Evolutionary conservation across 2,113 vertebrate species (phyloP).

Genomic region (Mesoclemmys tuberculata): DNA sequence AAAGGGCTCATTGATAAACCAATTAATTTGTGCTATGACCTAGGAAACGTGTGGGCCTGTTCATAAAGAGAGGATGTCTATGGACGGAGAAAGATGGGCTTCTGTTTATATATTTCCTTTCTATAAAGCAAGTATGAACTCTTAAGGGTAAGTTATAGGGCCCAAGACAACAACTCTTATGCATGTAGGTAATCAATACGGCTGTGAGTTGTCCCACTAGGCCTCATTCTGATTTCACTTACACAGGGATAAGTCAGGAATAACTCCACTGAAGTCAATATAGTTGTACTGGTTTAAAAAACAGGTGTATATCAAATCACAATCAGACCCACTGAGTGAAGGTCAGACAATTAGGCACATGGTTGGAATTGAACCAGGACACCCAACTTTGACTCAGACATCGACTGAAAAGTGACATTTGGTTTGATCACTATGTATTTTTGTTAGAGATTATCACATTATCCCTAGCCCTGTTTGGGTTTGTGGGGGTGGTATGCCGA

Average conservation of each 20-base stretch:
- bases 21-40: not conserved
- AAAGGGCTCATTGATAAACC: not conserved
- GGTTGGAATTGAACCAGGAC: not conserved
- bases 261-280: not conserved
- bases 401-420: not conserved
- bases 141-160: not conserved
- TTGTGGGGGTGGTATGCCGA: not conserved
- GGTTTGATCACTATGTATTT: not conserved
- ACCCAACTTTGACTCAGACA: not conserved
- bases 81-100: not conserved
- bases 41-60: not conserved
- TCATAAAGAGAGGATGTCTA: not conserved
- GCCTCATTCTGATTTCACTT: not conserved
- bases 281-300: not conserved
- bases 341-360: fast-evolving
- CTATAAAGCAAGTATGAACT: not conserved
- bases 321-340: not conserved
- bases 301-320: not conserved
- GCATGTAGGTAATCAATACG: not conserved
- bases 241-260: not conserved
- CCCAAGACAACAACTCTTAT: not conserved
- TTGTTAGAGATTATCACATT: not conserved
- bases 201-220: not conserved
- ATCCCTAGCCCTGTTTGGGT: not conserved
- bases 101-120: not conserved